Evolutionary conservation across 1,140 invertebrate genomes (phyloP), one percentile per base, ranked within the genome.

Genomic region (Pseudachorutes palmiensis): DNA sequence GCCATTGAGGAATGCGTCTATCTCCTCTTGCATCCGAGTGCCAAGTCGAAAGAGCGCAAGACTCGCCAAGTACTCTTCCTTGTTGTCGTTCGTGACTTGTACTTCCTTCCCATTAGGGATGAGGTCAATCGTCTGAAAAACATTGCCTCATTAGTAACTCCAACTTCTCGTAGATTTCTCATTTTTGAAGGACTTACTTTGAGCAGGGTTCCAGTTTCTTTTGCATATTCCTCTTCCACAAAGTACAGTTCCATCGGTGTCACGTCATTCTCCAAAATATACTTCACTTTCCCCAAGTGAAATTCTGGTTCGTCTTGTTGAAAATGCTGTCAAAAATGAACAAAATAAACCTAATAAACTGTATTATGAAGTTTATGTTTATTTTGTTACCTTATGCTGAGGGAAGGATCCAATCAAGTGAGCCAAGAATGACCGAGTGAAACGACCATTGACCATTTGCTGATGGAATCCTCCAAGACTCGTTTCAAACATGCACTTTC

Each of bases 271-370:
- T 94, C 91, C 62, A 94, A 78, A 59, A 96, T 88, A 77, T 92
- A 95, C 77, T 91, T 92, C n/a, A 96, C 87, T 81, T 96, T 95
- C 9, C 87, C 88, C 58, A 93, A 80, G 77, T 92, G 95, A 22
- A 95, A 80, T 78, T 95, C 92, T 0, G 92, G 93, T 79, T 96
- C 92, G 76, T 96, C 93, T 80, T 93, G 91, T 76, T 95, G 92
- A 79, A 97, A 96, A 80, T 95, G 93, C 87, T 90, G 77, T 28
- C 81, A 81, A 70, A 69, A 70, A 59, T 16, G 28, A 49, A 66
- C n/a, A n/a, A n/a, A n/a, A n/a, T n/a, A n/a, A n/a, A n/a, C n/a
- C n/a, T n/a, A n/a, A n/a, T n/a, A n/a, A n/a, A n/a, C n/a, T n/a
- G n/a, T n/a, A n/a, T n/a, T n/a, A n/a, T n/a, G n/a, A n/a, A n/a